Evolutionary conservation across 2,888 invertebrate genomes (phyloP).

Genomic region (Noctua fimbriata): DNA sequence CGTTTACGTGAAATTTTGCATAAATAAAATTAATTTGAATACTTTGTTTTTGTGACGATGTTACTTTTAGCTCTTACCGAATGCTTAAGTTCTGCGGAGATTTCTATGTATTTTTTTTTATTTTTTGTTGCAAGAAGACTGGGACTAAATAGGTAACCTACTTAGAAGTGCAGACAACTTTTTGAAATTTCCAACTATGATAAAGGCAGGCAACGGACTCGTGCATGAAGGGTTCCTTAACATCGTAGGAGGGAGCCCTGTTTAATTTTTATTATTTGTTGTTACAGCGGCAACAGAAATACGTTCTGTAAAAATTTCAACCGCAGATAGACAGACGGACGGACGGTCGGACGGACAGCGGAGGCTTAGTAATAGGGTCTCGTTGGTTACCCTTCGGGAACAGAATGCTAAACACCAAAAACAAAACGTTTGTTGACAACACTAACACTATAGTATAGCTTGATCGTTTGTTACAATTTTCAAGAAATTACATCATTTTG

Average conservation of each 20-base stretch:
- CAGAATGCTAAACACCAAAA: too few species aligned
- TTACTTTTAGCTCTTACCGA: slow-evolving; percentile 5
- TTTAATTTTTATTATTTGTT: too few species aligned
- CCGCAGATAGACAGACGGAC: too few species aligned
- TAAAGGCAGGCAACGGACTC: too few species aligned
- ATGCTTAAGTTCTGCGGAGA: not conserved
- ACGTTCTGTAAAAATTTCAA: too few species aligned
- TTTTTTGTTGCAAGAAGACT: not conserved
- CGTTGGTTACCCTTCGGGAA: too few species aligned
- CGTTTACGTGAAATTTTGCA: slow-evolving; percentile 63
- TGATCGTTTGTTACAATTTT: not conserved
- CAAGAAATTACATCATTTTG: not conserved
- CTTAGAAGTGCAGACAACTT: not conserved
- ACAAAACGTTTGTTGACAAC: not conserved
- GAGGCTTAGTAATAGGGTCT: too few species aligned
- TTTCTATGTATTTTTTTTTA: not conserved
- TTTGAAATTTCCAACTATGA: not conserved
- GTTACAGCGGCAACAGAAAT: too few species aligned
- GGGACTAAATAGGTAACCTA: not conserved
- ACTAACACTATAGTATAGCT: not conserved
- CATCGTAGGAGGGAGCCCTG: too few species aligned
- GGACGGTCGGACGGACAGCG: too few species aligned
- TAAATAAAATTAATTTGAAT: slow-evolving; percentile 65
- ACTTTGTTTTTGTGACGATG: slow-evolving; percentile 12
- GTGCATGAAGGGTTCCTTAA: too few species aligned